phyloP scores from a whole-genome alignment of 2,113 vertebrate species.

The Gambusia affinis region DNA sequence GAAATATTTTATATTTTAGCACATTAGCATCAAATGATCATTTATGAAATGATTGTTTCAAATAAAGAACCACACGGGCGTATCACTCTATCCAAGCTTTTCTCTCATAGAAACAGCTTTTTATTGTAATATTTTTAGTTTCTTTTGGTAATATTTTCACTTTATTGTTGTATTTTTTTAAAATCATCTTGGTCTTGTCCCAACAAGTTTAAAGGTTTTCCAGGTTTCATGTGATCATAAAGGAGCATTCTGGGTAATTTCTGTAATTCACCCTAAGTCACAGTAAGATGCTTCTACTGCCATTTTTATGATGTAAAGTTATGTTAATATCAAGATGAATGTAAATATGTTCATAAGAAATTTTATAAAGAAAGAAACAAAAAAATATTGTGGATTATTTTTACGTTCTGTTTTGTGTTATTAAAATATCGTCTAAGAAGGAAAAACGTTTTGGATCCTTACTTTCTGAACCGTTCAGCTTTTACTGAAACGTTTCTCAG shows the following conservation, averaged over 20 bases:
- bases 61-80: no score
- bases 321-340: constrained; percentile 57
- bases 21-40: no score
- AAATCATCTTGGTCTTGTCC: neutral
- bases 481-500: constrained; percentile 53
- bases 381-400: constrained; percentile 59
- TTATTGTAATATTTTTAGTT: no score
- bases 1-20: no score
- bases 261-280: constrained; percentile 70
- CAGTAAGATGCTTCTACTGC: constrained; percentile 54
- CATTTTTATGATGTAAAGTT: constrained; percentile 49
- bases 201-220: constrained; percentile 18
- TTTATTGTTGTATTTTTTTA: no score
- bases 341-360: constrained; percentile 79
- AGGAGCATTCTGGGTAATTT: constrained; percentile 10
- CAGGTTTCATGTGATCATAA: constrained; percentile 62
- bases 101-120: no score
- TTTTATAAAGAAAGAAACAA: constrained; percentile 46
- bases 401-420: constrained; percentile 66
- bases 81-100: no score
- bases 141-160: no score
- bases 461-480: constrained; percentile 9
- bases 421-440: constrained; percentile 61
- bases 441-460: neutral
- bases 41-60: no score